These are phyloP conservation scores for Catostomus latipinnis DNA, from an alignment of 2,797 vertebrate species.

Conservation along the genomic window DNA sequence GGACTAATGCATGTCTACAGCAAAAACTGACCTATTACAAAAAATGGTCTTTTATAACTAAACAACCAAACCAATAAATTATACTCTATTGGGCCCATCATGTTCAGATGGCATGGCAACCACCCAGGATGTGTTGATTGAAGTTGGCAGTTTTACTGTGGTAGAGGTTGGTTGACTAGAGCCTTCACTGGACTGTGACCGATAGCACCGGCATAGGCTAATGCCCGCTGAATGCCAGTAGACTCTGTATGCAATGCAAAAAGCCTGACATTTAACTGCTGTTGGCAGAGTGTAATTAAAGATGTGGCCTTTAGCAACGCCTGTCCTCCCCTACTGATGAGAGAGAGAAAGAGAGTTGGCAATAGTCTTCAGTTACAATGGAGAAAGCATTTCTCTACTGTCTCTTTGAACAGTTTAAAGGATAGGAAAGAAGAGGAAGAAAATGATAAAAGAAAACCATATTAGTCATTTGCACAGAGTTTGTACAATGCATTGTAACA, in stretches of 20 bases:
- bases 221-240: conserved; percentile 74
- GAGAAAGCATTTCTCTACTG: conserved; percentile 20
- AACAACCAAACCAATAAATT: conserved; percentile 22
- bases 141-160: conserved; percentile 49
- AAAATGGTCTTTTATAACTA: neutral
- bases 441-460: neutral
- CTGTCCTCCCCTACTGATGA: conserved; percentile 64
- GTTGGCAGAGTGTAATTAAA: conserved; percentile 74
- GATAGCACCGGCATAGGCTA: conserved; percentile 68
- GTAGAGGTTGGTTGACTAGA: conserved; percentile 25
- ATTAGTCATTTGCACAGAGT: conserved; percentile 2
- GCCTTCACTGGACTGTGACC: conserved; percentile 61
- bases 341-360: conserved; percentile 51
- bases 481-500: conserved; percentile 1
- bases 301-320: conserved; percentile 72
- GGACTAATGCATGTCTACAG: too few relatives aligned
- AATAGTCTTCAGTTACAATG: conserved; percentile 30
- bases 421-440: too few relatives aligned
- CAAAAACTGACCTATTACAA: too few relatives aligned
- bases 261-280: conserved; percentile 79
- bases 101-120: conserved; percentile 33
- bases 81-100: conserved; percentile 22
- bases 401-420: conserved; percentile 23
- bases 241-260: conserved; percentile 74
- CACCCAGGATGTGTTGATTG: conserved; percentile 28